Evolutionary conservation across 2,113 vertebrate species (phyloP), one percentile per base, ranked within the genome.

Genomic region (Xyrauchen texanus): DNA sequence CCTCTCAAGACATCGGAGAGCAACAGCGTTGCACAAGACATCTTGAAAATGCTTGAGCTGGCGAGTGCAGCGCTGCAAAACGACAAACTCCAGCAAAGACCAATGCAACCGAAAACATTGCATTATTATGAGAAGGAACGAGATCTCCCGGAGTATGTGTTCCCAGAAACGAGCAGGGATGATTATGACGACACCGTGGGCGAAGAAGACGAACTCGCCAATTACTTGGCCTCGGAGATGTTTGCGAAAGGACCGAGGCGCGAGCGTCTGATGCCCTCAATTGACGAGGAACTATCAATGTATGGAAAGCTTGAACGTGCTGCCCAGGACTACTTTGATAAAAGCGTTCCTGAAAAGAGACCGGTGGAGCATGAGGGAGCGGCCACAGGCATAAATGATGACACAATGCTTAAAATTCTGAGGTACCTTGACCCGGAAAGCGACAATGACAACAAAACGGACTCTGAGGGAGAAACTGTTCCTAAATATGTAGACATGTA

Each of bases 381-480:
- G 0, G 93, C 90, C 0, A 91, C 87, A 4, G 86, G 90, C 78
- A 83, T 92, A 71, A 95, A 96, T 77, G 95, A 96, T 81, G 94
- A 96, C 81, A 91, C 93, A 8, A 87, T 96, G 79, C 88, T 95
- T 85, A 96, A 96, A 87, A 94, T 98, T 82, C 87, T 97, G 77
- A 94, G 93, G 83, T 95, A 93, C 47, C 89, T 99, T 83, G 95
- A 94, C 80, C 95, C 95, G 79, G 95, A 96, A 86, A 93, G 92
- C 73, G 90, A 92, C 75, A 94, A 94, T 68, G 93, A 89, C 4
- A 85, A 85, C 4, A 92, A 88, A 74, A 93, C 85, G 76, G 94
- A 94, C 84, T 92, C 92, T 74, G 85, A 93, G n/a, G 86, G 87
- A 71, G 96, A 95, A 88, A 87, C 90, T 69, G 92, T 88, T 11